phyloP scores from a whole-genome alignment of 2,113 vertebrate genomes.

The Mirza zaza region DNA sequence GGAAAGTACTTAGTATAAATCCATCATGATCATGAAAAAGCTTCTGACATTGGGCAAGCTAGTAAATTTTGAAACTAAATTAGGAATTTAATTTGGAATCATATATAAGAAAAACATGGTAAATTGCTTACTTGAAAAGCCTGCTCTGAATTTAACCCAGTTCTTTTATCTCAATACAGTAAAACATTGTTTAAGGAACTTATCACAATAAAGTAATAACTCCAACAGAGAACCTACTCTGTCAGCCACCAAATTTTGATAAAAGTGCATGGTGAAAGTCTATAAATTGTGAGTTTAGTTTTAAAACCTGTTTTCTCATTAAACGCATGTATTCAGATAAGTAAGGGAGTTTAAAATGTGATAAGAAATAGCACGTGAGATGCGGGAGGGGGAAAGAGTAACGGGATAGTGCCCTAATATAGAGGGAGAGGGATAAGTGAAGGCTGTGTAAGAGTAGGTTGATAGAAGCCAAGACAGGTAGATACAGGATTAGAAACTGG shows the following conservation, averaged over 20 bases:
- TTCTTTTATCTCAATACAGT: neutral
- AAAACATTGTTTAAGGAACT: neutral
- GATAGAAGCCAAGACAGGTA: neutral
- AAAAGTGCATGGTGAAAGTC: neutral
- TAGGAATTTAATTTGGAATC: slow-evolving; percentile 49
- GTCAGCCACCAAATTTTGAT: neutral
- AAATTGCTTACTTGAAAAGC: neutral
- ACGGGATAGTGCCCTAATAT: neutral
- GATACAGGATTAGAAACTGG: neutral
- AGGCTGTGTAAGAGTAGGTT: neutral
- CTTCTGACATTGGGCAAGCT: neutral
- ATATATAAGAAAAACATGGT: slow-evolving; percentile 18
- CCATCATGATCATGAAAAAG: slow-evolving; percentile 26
- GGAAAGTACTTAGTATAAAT: slow-evolving; percentile 4
- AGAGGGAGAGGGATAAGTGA: neutral
- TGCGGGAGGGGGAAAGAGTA: too few species aligned
- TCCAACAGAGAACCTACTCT: neutral
- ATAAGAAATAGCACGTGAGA: neutral
- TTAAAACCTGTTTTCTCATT: slow-evolving; percentile 16
- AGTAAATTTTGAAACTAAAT: slow-evolving; percentile 34
- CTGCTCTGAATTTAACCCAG: neutral
- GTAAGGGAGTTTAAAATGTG: neutral
- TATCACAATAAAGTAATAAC: neutral
- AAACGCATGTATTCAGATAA: neutral
- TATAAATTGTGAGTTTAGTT: neutral